Percentiles rank a stretch among this genome's conserved stretches.
Evolutionary conservation across 2,113 vertebrate species (phyloP).

Genomic region (Myrmecobius fasciatus): DNA sequence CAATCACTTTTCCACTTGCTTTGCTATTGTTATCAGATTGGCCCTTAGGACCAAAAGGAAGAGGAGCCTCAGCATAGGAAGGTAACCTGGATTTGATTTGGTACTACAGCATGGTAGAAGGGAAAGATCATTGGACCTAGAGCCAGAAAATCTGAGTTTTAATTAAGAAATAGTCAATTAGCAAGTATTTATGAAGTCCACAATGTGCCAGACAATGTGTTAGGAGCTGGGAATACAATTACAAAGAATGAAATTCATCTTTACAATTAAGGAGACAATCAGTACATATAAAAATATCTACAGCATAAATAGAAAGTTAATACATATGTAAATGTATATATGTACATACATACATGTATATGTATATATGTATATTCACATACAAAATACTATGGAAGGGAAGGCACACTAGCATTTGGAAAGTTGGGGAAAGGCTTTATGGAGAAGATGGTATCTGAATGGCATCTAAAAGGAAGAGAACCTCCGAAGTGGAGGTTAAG

Average conservation of each 20-base stretch:
- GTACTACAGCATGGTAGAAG: background rate
- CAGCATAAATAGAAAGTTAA: background rate
- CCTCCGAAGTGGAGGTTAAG: background rate
- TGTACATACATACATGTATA: background rate
- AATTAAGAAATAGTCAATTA: background rate
- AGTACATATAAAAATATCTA: background rate
- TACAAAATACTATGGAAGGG: background rate
- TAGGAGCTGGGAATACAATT: background rate
- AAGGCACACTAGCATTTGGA: background rate
- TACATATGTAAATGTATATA: background rate
- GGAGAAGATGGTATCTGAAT: background rate
- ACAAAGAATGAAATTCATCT: background rate
- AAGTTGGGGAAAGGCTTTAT: background rate
- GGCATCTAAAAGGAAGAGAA: background rate
- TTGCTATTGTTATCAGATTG: background rate
- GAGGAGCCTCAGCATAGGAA: background rate
- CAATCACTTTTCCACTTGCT: background rate
- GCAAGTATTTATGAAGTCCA: background rate
- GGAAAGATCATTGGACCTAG: background rate
- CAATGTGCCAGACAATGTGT: background rate
- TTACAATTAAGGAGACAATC: background rate
- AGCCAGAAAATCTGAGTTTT: background rate
- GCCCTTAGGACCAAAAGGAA: background rate
- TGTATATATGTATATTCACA: background rate
- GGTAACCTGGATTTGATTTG: background rate